These are phyloP conservation scores for Xiphias gladius DNA, from an alignment of 2,113 vertebrate genomes.

Conservation along the genomic window DNA sequence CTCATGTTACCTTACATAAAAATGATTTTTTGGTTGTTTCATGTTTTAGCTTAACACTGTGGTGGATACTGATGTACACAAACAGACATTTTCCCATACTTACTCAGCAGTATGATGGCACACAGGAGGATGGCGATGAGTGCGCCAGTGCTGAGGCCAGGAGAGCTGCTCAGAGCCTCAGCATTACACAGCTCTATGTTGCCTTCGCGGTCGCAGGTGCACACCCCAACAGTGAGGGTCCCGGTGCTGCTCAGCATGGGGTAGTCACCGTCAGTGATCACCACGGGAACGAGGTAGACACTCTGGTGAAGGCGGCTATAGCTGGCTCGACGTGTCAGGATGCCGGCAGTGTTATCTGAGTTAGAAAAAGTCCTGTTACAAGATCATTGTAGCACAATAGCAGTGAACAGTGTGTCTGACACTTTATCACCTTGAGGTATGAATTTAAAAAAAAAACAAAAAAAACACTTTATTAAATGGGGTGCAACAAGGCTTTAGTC, in stretches of 20 bases:
- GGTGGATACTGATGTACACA: neutral
- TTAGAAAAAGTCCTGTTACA: constrained; percentile 6
- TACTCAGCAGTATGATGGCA: constrained; percentile 93
- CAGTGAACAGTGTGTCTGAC: neutral
- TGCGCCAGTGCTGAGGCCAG: constrained; percentile 94
- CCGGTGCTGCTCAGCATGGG: constrained; percentile 96
- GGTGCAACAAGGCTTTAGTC: neutral
- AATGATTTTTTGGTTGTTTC: too few relatives aligned
- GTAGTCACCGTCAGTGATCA: constrained; percentile 92
- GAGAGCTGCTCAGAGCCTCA: constrained; percentile 90
- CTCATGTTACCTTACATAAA: neutral
- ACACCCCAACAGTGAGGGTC: constrained; percentile 93
- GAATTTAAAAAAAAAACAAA: too few relatives aligned
- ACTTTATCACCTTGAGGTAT: neutral
- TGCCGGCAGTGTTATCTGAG: constrained; percentile 94
- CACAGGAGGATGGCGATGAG: constrained; percentile 95
- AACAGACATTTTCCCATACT: constrained; percentile 63
- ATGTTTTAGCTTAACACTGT: too few relatives aligned
- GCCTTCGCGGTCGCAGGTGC: constrained; percentile 91
- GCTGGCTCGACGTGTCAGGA: constrained; percentile 89
- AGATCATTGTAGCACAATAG: neutral
- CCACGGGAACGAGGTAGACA: constrained; percentile 90
- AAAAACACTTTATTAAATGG: constrained; percentile 8
- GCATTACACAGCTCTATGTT: constrained; percentile 93
- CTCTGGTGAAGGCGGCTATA: constrained; percentile 91